phyloP scores from a whole-genome alignment of 2,888 invertebrate species.

The Mycogona germanica region DNA sequence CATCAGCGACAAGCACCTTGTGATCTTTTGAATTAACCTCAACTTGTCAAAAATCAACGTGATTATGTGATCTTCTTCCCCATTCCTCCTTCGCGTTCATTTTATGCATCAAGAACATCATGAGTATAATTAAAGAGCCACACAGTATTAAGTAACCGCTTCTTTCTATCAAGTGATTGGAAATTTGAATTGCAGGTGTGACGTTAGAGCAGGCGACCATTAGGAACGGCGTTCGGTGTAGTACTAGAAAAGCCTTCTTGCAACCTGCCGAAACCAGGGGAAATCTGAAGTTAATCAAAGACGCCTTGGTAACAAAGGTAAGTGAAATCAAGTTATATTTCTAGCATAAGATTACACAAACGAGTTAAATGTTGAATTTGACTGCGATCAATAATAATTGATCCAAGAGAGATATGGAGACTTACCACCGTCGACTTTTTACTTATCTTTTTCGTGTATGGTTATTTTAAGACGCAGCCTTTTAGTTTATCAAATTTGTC shows the following conservation, averaged over 20 bases:
- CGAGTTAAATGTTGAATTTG: no score
- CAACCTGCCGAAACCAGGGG: slow-evolving; percentile 40
- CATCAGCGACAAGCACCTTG: no score
- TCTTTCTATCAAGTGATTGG: background rate
- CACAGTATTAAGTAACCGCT: background rate
- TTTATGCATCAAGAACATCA: no score
- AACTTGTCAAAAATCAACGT: background rate
- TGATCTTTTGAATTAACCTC: background rate
- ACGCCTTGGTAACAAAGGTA: slow-evolving; percentile 41
- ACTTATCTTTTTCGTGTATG: no score
- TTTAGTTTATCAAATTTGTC: no score
- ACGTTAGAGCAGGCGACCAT: slow-evolving; percentile 21
- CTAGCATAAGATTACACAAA: no score
- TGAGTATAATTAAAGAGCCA: no score
- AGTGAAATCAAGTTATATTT: background rate
- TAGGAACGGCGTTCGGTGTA: slow-evolving; percentile 25
- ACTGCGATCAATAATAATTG: no score
- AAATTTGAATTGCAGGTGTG: background rate
- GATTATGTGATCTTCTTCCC: background rate
- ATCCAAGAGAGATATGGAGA: no score
- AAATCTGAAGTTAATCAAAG: slow-evolving; percentile 45
- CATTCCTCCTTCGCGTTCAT: no score
- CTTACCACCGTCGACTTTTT: no score
- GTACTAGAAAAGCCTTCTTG: slow-evolving; percentile 36
- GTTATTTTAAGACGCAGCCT: no score